Conservation (phyloP, 1,140 invertebrate genomes). For the Diachasmimorpha longicaudata region DNA sequence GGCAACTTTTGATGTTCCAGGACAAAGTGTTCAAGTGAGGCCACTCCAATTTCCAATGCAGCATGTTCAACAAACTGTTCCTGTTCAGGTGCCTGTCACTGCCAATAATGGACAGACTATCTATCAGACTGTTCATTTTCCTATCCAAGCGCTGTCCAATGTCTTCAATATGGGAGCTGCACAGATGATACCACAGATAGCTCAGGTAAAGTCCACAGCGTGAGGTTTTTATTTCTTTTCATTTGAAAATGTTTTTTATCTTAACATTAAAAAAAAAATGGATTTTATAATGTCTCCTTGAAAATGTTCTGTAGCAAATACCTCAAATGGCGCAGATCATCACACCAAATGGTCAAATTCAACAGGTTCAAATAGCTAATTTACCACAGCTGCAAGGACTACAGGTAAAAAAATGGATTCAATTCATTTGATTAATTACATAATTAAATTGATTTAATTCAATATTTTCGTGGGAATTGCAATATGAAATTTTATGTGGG, state of each 20-base stretch:
- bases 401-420: slow-evolving; percentile 31
- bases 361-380: slow-evolving; percentile 81
- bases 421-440: too few relatives aligned
- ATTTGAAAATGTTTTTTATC: slow-evolving; percentile 5
- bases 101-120: slow-evolving; percentile 89
- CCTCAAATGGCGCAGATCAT: slow-evolving; percentile 84
- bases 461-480: too few relatives aligned
- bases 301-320: slow-evolving; percentile 48
- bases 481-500: too few relatives aligned
- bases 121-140: slow-evolving; percentile 92
- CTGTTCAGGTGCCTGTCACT: slow-evolving; percentile 91
- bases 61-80: slow-evolving; percentile 76
- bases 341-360: slow-evolving; percentile 85
- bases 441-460: too few relatives aligned
- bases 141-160: slow-evolving; percentile 75
- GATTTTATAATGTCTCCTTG: slow-evolving; percentile 8
- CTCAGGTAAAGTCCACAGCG: slow-evolving; percentile 62
- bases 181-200: slow-evolving; percentile 79
- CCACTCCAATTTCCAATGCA: slow-evolving; percentile 81
- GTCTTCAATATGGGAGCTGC: slow-evolving; percentile 65
- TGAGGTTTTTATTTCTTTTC: not conserved
- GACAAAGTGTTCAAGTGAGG: slow-evolving; percentile 79
- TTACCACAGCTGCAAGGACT: slow-evolving; percentile 67
- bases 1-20: slow-evolving; percentile 53
- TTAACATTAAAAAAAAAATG: slow-evolving; percentile 13